Evolutionary conservation across 2,113 vertebrate species (phyloP).

Genomic region (Brachypodius melanocephalos): DNA sequence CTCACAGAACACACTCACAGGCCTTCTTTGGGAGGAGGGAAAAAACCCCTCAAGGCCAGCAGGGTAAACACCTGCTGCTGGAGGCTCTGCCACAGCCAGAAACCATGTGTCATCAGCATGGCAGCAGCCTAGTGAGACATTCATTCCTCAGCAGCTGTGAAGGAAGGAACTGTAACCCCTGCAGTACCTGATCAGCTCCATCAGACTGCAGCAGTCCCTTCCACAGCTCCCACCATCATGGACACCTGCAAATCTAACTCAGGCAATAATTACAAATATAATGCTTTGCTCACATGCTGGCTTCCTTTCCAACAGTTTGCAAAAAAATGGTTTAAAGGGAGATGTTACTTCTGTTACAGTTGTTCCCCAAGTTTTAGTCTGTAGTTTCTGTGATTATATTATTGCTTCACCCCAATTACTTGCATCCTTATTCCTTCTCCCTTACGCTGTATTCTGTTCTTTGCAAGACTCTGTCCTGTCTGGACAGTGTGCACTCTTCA

Average conservation of each 20-base stretch:
- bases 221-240: not conserved
- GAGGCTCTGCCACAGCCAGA: not conserved
- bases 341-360: not conserved
- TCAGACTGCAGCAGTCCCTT: not conserved
- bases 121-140: not conserved
- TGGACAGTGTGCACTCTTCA: not conserved
- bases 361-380: not conserved
- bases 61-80: not conserved
- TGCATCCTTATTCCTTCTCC: not conserved
- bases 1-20: not conserved
- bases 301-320: not conserved
- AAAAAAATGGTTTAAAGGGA: not conserved
- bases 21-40: not conserved
- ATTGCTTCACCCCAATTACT: not conserved
- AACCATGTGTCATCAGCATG: not conserved
- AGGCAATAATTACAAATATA: not conserved
- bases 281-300: not conserved
- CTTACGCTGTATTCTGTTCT: not conserved
- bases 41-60: not conserved
- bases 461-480: not conserved
- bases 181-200: not conserved
- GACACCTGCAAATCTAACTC: not conserved
- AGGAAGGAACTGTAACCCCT: not conserved
- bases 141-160: slow-evolving; percentile 3
- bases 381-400: not conserved